These are phyloP conservation scores for Heliothis virescens DNA, from an alignment of 1,140 invertebrate species.

Conservation along the genomic window DNA sequence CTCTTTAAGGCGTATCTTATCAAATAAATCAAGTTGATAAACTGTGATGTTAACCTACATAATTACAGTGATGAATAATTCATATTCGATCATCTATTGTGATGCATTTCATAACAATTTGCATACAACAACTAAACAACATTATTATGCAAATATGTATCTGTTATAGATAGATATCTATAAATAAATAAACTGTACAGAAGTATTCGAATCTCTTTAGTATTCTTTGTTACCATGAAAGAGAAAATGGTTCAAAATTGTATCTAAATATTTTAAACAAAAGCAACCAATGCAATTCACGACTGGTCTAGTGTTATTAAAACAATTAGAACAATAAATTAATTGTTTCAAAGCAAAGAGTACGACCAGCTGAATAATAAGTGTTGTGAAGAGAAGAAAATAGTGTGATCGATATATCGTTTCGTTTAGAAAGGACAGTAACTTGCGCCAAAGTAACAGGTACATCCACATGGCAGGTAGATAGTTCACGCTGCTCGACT, in stretches of 20 bases:
- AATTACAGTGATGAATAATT: constrained; percentile 24
- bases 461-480: constrained; percentile 18
- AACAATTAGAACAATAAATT: constrained; percentile 5
- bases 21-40: constrained; percentile 19
- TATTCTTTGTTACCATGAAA: neutral
- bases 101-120: constrained; percentile 20
- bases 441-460: constrained; percentile 8
- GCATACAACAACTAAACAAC: constrained; percentile 30
- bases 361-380: neutral
- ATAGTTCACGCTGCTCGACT: constrained; percentile 14
- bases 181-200: neutral
- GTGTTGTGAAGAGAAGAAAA: neutral
- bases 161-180: neutral
- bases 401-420: constrained; percentile 10
- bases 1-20: constrained; percentile 12
- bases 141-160: constrained; percentile 34
- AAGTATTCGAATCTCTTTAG: neutral
- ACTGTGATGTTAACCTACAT: constrained; percentile 19
- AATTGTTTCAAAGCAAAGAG: neutral
- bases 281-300: too few species aligned
- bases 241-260: too few species aligned
- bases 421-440: neutral
- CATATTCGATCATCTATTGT: constrained; percentile 24
- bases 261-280: too few species aligned
- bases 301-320: neutral